Percentiles rank a stretch among this genome's conserved stretches.
Evolutionary conservation across 1,140 invertebrate genomes (phyloP).

Genomic region (Pectinophora gossypiella): DNA sequence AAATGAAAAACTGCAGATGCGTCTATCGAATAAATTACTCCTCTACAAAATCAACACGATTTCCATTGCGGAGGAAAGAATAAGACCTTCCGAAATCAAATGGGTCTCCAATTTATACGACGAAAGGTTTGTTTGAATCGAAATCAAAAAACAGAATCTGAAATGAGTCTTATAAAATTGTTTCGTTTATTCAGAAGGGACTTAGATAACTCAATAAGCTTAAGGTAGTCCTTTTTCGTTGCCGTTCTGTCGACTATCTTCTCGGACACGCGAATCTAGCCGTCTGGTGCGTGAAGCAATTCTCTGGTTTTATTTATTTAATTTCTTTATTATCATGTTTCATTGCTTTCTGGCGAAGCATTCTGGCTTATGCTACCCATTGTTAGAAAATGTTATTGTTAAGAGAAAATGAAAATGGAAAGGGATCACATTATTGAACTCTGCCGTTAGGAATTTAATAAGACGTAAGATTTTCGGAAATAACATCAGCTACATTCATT

Average conservation of each 20-base stretch:
- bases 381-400: no score
- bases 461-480: no score
- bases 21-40: no score
- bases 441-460: no score
- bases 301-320: background rate
- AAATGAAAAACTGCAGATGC: no score
- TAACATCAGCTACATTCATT: no score
- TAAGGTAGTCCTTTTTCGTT: background rate
- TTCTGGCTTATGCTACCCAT: no score
- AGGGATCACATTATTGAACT: no score
- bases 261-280: no score
- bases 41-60: no score
- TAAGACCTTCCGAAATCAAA: background rate
- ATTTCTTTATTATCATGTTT: background rate
- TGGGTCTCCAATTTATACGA: background rate
- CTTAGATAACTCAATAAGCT: conserved; percentile 23
- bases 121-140: background rate
- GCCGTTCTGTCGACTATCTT: background rate
- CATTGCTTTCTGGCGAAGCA: background rate
- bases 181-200: conserved; percentile 12
- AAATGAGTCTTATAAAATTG: conserved; percentile 11
- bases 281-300: background rate
- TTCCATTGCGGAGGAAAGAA: no score
- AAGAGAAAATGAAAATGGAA: no score
- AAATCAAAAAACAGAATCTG: conserved; percentile 13